A percentile compares a stretch with the other conserved stretches of the same genome.
Evolutionary conservation across 2,888 invertebrate species (phyloP).

Genomic region (Cylindroiulus punctatus): DNA sequence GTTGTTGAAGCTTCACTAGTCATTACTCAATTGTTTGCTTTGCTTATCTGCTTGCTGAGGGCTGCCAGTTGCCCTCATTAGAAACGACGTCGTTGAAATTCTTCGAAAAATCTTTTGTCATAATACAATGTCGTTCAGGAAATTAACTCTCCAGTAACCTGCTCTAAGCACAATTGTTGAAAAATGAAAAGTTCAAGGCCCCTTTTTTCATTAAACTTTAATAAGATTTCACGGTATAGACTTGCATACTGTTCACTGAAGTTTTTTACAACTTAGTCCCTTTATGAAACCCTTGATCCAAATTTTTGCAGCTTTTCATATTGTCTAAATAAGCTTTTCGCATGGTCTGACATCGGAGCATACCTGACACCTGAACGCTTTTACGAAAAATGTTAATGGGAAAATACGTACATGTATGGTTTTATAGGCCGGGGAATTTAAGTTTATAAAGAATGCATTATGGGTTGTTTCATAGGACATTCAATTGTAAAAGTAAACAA

Average conservation of each 20-base stretch:
- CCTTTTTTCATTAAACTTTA: background rate
- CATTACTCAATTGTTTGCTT: too few relatives aligned
- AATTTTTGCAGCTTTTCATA: background rate
- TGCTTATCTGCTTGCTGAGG: too few relatives aligned
- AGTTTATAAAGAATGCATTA: background rate
- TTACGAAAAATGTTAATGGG: background rate
- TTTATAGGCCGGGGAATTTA: background rate
- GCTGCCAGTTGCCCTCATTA: background rate
- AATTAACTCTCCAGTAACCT: background rate
- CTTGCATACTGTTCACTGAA: background rate
- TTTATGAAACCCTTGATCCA: slow-evolving; percentile 16
- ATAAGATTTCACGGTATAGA: background rate
- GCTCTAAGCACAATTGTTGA: background rate
- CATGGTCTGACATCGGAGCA: background rate
- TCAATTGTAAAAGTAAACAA: background rate
- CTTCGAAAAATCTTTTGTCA: background rate
- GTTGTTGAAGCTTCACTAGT: too few relatives aligned
- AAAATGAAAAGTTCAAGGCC: background rate
- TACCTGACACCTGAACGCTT: background rate
- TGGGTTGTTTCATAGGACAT: background rate
- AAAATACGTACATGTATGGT: background rate
- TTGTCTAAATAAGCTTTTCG: background rate
- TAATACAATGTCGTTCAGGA: background rate
- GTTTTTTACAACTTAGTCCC: background rate
- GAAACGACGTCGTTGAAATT: background rate